These are phyloP conservation scores for Diphyllodes magnificus DNA, from an alignment of 2,113 vertebrate genomes.

Conservation along the genomic window DNA sequence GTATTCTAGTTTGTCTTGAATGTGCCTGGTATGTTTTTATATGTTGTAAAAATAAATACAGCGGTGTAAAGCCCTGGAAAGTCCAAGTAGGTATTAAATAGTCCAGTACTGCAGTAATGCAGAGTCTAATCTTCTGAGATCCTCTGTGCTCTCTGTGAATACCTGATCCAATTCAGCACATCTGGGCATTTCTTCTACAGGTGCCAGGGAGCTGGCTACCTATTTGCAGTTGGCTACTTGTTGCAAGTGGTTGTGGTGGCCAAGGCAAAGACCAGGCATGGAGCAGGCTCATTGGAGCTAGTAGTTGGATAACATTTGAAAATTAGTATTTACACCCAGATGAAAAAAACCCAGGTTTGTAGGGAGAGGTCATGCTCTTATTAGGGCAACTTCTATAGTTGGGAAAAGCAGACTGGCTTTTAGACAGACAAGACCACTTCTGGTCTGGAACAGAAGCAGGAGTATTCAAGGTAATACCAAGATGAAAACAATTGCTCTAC, in stretches of 20 bases:
- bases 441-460: background rate
- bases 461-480: background rate
- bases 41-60: constrained; percentile 3
- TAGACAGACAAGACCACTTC: background rate
- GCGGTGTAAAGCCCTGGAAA: background rate
- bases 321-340: background rate
- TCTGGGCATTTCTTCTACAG: background rate
- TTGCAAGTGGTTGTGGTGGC: background rate
- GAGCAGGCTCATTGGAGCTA: background rate
- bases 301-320: background rate
- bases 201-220: background rate
- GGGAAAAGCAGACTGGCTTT: background rate
- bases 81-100: background rate
- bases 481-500: background rate
- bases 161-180: background rate
- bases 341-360: background rate
- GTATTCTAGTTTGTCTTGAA: background rate
- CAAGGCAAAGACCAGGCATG: background rate
- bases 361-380: background rate
- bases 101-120: background rate
- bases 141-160: background rate
- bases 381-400: background rate
- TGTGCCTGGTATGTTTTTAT: background rate
- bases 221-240: background rate
- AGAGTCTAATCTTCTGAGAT: background rate